Percentiles rank a stretch among this genome's conserved stretches.
These are phyloP conservation scores for Galbula dea DNA, from an alignment of 2,113 vertebrate species.

Conservation along the genomic window DNA sequence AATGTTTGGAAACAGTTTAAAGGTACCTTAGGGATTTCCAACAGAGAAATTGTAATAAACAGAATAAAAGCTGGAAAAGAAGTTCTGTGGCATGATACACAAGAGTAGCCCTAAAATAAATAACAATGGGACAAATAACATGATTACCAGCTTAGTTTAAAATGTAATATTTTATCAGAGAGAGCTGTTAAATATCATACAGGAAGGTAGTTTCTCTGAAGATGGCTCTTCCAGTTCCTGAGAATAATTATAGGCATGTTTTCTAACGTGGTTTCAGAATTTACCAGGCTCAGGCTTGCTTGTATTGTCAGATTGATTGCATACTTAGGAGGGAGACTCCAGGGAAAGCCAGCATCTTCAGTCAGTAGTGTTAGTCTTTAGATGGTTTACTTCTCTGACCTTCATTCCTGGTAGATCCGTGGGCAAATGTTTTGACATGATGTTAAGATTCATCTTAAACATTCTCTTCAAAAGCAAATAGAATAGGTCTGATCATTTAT, in stretches of 20 bases:
- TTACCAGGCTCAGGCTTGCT: neutral
- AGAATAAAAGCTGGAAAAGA: neutral
- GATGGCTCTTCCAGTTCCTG: neutral
- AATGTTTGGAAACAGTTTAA: neutral
- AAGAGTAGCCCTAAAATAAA: neutral
- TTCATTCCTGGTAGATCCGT: neutral
- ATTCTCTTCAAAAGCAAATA: constrained; percentile 1
- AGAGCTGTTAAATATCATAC: neutral
- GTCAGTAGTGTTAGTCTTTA: neutral
- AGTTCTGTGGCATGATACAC: neutral
- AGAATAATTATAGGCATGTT: neutral
- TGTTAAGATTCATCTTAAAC: constrained; percentile 25
- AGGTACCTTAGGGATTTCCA: neutral
- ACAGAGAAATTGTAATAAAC: neutral
- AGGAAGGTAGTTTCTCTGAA: neutral
- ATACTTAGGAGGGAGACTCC: neutral
- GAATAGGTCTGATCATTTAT: constrained; percentile 35
- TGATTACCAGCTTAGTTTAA: neutral
- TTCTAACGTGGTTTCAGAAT: neutral
- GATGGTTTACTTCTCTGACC: neutral
- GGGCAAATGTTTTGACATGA: neutral
- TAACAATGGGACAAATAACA: neutral
- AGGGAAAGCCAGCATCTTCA: neutral
- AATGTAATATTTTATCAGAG: neutral
- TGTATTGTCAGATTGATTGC: neutral